Percentiles rank a stretch among this genome's conserved stretches.
Evolutionary conservation across 1,140 invertebrate genomes (phyloP).

Genomic region (Bombyx mandarina): DNA sequence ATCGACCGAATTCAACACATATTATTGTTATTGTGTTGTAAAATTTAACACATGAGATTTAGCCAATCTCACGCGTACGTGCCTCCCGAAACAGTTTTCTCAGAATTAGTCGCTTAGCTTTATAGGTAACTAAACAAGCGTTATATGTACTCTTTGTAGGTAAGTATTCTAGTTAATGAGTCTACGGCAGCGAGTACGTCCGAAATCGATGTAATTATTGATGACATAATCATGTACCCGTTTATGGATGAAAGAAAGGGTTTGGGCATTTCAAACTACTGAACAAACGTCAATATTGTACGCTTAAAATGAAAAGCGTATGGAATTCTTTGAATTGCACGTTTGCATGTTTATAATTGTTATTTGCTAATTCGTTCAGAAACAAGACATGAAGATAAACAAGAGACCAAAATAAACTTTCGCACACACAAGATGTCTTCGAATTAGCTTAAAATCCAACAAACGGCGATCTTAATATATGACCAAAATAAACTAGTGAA

Average conservation of each 20-base stretch:
- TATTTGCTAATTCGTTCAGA: no score
- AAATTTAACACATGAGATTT: conserved; percentile 37
- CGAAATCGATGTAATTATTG: no score
- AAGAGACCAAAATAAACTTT: not conserved
- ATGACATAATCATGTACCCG: no score
- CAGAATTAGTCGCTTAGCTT: conserved; percentile 35
- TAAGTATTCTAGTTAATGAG: no score
- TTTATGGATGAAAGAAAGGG: no score
- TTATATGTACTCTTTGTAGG: conserved; percentile 1
- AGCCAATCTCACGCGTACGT: conserved; percentile 50
- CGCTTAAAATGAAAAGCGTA: no score
- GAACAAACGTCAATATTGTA: no score
- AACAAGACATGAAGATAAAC: not conserved
- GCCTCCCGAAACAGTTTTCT: conserved; percentile 54
- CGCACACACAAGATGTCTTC: not conserved
- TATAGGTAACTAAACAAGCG: conserved; percentile 28
- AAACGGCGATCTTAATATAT: not conserved
- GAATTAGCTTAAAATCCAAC: not conserved
- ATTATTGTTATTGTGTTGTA: conserved; percentile 37
- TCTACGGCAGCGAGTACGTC: no score
- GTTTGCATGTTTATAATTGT: no score
- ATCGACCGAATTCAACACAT: not conserved
- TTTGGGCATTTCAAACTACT: no score
- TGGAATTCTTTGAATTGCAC: no score
- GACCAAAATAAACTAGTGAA: not conserved